These are phyloP conservation scores for Florisuga fusca DNA, from an alignment of 2,797 vertebrate genomes.

Conservation along the genomic window DNA sequence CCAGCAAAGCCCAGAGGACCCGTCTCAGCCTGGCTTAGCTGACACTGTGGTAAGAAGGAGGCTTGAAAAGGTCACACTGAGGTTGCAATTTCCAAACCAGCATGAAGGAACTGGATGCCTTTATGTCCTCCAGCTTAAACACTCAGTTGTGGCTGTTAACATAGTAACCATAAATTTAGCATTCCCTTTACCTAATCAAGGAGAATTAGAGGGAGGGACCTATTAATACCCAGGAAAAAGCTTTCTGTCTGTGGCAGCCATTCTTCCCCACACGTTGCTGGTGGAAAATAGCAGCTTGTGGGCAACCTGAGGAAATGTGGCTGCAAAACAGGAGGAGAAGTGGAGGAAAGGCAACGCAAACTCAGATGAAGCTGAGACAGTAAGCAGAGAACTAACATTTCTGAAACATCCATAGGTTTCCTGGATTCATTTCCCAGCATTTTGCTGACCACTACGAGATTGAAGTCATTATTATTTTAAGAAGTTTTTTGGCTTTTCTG, in stretches of 20 bases:
- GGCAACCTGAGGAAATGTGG: neutral
- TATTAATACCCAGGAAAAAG: neutral
- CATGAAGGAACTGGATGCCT: neutral
- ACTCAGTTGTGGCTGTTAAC: neutral
- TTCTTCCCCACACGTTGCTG: neutral
- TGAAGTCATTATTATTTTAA: slow-evolving; percentile 40
- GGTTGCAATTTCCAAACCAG: neutral
- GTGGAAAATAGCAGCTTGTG: neutral
- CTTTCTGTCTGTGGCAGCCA: neutral
- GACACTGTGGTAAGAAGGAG: neutral
- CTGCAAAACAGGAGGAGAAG: neutral
- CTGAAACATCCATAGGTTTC: neutral
- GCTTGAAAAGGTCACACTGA: neutral
- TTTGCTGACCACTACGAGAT: slow-evolving; percentile 9
- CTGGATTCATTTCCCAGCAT: slow-evolving; percentile 6
- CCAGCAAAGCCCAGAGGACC: neutral
- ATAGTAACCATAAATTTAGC: neutral
- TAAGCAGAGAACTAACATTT: neutral
- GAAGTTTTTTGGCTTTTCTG: slow-evolving; percentile 37
- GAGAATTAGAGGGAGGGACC: neutral
- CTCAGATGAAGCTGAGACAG: neutral
- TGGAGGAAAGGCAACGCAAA: rapidly evolving
- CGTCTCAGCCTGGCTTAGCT: neutral
- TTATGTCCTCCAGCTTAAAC: neutral
- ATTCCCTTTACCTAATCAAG: neutral